phyloP scores from a whole-genome alignment of 2,797 vertebrate genomes.

The Tangara arthus region DNA sequence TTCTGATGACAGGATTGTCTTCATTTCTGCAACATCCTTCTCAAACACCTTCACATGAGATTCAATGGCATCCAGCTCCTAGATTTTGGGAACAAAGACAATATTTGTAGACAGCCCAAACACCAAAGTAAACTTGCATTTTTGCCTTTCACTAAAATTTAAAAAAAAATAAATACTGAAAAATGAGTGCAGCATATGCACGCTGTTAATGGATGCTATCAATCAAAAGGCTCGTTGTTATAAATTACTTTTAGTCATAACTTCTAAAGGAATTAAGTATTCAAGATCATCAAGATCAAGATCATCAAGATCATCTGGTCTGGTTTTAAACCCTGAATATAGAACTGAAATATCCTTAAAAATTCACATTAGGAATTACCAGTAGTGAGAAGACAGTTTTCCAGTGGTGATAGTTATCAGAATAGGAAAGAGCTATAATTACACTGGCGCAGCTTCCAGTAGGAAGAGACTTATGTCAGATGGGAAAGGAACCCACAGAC shows the following conservation, averaged over 20 bases:
- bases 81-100: conserved; percentile 31
- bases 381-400: neutral
- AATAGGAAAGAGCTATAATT: neutral
- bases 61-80: conserved; percentile 91
- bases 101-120: neutral
- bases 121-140: neutral
- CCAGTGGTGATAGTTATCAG: neutral
- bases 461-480: neutral
- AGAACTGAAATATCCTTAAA: neutral
- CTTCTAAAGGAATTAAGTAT: neutral
- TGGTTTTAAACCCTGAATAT: neutral
- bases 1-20: conserved; percentile 80
- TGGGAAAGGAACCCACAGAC: neutral
- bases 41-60: conserved; percentile 85
- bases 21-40: conserved; percentile 82
- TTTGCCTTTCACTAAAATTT: neutral
- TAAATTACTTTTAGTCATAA: neutral
- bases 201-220: neutral
- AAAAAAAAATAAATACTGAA: neutral
- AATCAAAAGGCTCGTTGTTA: neutral
- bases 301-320: neutral
- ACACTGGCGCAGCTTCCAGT: neutral
- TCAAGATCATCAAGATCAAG: neutral
- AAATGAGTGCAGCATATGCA: neutral
- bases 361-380: neutral